Evolutionary conservation across 2,888 invertebrate genomes (phyloP).

Genomic region (Papilio demoleus): DNA sequence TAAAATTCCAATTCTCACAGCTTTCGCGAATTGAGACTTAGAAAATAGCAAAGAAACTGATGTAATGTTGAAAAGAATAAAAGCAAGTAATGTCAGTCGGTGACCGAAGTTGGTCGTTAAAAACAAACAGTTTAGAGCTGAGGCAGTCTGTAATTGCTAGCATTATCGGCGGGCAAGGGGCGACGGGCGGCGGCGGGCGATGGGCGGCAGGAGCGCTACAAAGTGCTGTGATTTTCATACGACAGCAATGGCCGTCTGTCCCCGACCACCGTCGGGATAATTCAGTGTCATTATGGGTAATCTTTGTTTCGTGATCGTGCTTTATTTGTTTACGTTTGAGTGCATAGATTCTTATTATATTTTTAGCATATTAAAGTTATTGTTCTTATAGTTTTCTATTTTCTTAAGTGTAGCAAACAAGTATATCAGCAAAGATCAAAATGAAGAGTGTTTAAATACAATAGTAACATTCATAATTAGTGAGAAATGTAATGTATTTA

Average conservation of each 20-base stretch:
- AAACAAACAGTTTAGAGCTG: slow-evolving; percentile 43
- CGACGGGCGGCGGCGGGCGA: slow-evolving; percentile 41
- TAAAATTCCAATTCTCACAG: too few species aligned
- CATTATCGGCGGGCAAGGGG: slow-evolving; percentile 53
- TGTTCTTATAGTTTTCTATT: background rate
- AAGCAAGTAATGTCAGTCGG: slow-evolving; percentile 11
- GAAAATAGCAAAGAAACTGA: background rate
- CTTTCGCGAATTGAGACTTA: background rate
- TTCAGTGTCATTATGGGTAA: slow-evolving; percentile 52
- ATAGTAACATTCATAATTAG: too few species aligned
- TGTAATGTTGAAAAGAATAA: slow-evolving; percentile 24
- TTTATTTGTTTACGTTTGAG: slow-evolving; percentile 44
- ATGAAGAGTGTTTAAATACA: background rate
- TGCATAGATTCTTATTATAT: slow-evolving; percentile 1
- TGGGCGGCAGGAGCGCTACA: slow-evolving; percentile 50
- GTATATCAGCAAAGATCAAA: background rate
- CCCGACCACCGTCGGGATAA: slow-evolving; percentile 54
- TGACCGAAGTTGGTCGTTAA: slow-evolving; percentile 26
- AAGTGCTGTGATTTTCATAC: slow-evolving; percentile 64
- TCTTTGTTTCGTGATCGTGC: slow-evolving; percentile 48
- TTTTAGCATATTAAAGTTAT: background rate
- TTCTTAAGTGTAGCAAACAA: background rate
- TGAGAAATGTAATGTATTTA: too few species aligned
- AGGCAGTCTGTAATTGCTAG: slow-evolving; percentile 42
- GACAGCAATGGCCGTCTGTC: slow-evolving; percentile 54